phyloP scores from a whole-genome alignment of 1,140 invertebrate genomes.

The Druon quercuslanigerum region DNA sequence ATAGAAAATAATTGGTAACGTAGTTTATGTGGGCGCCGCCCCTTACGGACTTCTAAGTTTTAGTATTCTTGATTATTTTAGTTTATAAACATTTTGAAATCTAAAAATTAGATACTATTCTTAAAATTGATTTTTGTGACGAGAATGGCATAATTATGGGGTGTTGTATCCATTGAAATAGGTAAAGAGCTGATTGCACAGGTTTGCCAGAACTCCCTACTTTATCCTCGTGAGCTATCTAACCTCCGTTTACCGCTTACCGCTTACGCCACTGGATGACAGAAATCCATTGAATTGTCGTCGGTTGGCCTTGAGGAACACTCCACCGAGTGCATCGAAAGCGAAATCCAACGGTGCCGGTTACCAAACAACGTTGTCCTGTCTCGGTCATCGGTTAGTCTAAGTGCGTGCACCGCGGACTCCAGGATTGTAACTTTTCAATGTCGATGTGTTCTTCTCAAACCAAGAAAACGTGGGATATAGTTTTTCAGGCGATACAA shows the following conservation, averaged over 20 bases:
- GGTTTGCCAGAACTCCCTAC: background rate
- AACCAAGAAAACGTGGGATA: background rate
- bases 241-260: constrained; percentile 28
- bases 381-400: constrained; percentile 9
- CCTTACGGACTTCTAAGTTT: too few species aligned
- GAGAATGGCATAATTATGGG: constrained; percentile 20
- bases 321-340: constrained; percentile 62
- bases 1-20: too few species aligned
- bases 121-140: background rate
- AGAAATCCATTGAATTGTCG: constrained; percentile 63
- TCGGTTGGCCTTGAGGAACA: constrained; percentile 64
- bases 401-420: background rate
- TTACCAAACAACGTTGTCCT: constrained; percentile 58
- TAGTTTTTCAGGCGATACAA: too few species aligned
- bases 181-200: constrained; percentile 4
- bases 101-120: background rate
- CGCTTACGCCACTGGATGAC: constrained; percentile 48
- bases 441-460: background rate
- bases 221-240: constrained; percentile 11
- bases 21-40: too few species aligned
- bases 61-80: too few species aligned
- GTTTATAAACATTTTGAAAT: background rate
- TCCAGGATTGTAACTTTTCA: constrained; percentile 39
- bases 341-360: constrained; percentile 59
- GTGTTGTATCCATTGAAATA: background rate